phyloP scores from a whole-genome alignment of 2,888 invertebrate genomes.

The Rhingia campestris region DNA sequence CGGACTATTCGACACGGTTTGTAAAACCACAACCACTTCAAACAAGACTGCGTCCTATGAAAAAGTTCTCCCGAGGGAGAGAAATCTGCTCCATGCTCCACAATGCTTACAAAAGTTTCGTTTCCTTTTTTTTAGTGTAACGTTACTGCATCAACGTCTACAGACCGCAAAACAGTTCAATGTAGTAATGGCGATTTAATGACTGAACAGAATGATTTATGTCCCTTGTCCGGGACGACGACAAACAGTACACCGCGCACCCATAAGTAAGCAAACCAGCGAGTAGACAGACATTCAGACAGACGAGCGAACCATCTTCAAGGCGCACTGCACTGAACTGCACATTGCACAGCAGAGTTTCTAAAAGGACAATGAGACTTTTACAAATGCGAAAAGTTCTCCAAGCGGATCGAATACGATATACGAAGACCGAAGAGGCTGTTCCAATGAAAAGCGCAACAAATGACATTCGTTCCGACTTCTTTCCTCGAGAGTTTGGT shows the following conservation, averaged over 20 bases:
- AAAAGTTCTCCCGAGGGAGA: constrained; percentile 15
- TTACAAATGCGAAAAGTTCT: constrained; percentile 41
- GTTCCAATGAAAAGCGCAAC: constrained; percentile 24
- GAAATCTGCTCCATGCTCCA: constrained; percentile 22
- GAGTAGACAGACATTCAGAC: constrained; percentile 45
- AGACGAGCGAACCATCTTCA: constrained; percentile 18
- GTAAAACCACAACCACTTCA: constrained; percentile 22
- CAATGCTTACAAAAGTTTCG: constrained; percentile 41
- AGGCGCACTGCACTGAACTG: constrained; percentile 5
- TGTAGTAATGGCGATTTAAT: constrained; percentile 74
- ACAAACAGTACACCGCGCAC: constrained; percentile 55
- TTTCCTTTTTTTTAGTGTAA: constrained; percentile 4
- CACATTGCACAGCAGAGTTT: not conserved
- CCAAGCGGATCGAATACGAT: constrained; percentile 15
- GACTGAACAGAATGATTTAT: constrained; percentile 75
- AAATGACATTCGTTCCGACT: constrained; percentile 33
- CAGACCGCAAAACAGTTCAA: constrained; percentile 56
- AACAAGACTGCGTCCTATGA: constrained; percentile 22
- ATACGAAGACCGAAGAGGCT: constrained; percentile 36
- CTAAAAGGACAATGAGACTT: constrained; percentile 55
- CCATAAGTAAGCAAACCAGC: constrained; percentile 47
- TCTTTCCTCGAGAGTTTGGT: constrained; percentile 11
- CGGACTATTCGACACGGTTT: constrained; percentile 1
- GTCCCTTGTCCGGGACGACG: constrained; percentile 54
- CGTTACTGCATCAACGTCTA: constrained; percentile 44